phyloP scores from a whole-genome alignment of 2,797 vertebrate species.

The Artibeus jamaicensis region DNA sequence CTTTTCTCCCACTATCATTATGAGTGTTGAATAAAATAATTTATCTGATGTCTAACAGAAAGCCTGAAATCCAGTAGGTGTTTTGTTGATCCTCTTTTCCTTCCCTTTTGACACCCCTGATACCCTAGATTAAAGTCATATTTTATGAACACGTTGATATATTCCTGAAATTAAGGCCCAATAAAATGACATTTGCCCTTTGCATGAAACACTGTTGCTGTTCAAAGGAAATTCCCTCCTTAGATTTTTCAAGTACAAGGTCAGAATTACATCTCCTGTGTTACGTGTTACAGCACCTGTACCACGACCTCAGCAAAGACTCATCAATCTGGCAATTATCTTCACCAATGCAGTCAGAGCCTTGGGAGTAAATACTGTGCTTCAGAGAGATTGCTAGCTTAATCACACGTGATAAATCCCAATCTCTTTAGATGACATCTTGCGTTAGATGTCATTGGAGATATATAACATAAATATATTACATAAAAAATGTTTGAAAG shows the following conservation, averaged over 20 bases:
- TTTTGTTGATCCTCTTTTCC: neutral
- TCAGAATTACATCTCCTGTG: neutral
- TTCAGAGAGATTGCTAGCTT: neutral
- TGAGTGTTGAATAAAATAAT: neutral
- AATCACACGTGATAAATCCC: neutral
- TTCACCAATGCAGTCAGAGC: neutral
- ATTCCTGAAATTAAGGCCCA: neutral
- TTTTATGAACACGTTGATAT: neutral
- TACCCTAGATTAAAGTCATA: neutral
- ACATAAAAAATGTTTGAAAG: neutral
- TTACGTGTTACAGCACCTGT: neutral
- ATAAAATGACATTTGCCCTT: neutral
- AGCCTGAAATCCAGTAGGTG: neutral
- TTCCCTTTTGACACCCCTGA: neutral
- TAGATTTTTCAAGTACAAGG: neutral
- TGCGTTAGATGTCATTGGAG: neutral
- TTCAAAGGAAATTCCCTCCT: neutral
- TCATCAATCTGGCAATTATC: neutral
- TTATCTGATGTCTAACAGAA: neutral
- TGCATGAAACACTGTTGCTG: neutral
- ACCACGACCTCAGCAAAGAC: neutral
- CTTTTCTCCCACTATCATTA: neutral
- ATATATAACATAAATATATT: neutral
- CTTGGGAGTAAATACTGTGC: neutral
- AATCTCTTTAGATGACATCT: neutral